phyloP scores from a whole-genome alignment of 2,797 vertebrate genomes.

The Cossypha polioptera region DNA sequence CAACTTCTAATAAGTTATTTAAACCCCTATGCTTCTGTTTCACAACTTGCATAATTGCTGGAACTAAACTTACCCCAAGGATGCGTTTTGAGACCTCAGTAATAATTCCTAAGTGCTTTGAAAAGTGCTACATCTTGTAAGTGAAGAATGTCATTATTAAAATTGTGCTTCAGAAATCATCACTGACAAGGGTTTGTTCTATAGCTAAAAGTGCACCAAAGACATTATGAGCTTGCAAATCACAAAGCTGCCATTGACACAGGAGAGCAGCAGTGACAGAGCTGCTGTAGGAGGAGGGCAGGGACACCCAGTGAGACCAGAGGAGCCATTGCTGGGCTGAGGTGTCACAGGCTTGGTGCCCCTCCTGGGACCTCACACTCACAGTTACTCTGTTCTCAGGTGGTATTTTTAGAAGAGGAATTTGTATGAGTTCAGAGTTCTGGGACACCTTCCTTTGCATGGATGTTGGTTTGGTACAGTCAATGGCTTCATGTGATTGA shows the following conservation, averaged over 20 bases:
- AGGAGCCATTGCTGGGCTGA: fast-evolving
- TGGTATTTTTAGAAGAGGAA: not conserved
- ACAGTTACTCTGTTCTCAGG: not conserved
- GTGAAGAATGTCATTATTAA: slow-evolving; percentile 54
- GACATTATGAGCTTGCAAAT: slow-evolving; percentile 1
- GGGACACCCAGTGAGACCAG: not conserved
- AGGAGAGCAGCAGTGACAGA: not conserved
- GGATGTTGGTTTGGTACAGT: not conserved
- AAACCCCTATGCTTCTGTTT: slow-evolving; percentile 3
- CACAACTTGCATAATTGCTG: slow-evolving; percentile 12
- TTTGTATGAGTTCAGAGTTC: not conserved
- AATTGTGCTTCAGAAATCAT: slow-evolving; percentile 46
- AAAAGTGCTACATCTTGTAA: slow-evolving; percentile 35
- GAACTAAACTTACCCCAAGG: slow-evolving; percentile 31
- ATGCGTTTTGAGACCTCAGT: slow-evolving; percentile 34
- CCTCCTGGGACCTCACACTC: not conserved
- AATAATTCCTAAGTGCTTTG: slow-evolving; percentile 47
- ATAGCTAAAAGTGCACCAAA: not conserved
- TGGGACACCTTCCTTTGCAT: not conserved
- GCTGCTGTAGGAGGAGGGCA: not conserved
- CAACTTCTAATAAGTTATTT: slow-evolving; percentile 13
- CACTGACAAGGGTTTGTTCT: slow-evolving; percentile 17
- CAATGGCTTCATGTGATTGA: not conserved
- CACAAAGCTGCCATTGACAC: not conserved
- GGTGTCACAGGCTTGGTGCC: not conserved